Evolutionary conservation across 2,888 invertebrate genomes (phyloP).

Genomic region (Catocala sponsa): DNA sequence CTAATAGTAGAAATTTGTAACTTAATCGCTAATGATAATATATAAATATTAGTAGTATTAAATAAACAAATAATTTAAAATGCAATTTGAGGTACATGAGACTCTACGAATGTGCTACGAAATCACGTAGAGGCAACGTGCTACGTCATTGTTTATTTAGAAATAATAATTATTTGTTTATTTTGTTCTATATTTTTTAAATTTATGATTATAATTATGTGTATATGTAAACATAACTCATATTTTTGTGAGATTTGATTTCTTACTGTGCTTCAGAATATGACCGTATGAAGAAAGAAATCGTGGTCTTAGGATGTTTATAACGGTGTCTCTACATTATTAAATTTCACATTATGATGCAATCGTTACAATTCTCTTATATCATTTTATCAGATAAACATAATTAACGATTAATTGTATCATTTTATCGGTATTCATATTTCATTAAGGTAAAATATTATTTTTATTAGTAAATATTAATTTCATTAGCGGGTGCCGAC

Average conservation of each 20-base stretch:
- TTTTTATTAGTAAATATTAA: neutral
- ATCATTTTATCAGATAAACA: neutral
- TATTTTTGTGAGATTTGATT: too few relatives aligned
- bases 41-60: too few relatives aligned
- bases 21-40: too few relatives aligned
- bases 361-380: conserved; percentile 18
- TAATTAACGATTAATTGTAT: too few relatives aligned
- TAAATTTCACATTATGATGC: conserved; percentile 41
- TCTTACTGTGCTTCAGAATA: too few relatives aligned
- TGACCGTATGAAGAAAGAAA: neutral
- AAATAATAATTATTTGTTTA: neutral
- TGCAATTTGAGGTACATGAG: conserved; percentile 1
- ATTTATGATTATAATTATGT: too few relatives aligned
- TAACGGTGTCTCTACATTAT: conserved; percentile 17
- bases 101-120: conserved; percentile 44
- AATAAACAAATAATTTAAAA: neutral
- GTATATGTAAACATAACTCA: too few relatives aligned
- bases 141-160: conserved; percentile 9
- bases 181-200: neutral
- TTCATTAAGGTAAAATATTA: conserved; percentile 1
- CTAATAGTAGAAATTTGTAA: too few relatives aligned
- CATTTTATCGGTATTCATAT: neutral
- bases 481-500: neutral
- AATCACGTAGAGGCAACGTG: conserved; percentile 29
- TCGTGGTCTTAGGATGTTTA: neutral